Conservation (phyloP, 2,888 invertebrate species). For the Glyphotaelius pellucidus region DNA sequence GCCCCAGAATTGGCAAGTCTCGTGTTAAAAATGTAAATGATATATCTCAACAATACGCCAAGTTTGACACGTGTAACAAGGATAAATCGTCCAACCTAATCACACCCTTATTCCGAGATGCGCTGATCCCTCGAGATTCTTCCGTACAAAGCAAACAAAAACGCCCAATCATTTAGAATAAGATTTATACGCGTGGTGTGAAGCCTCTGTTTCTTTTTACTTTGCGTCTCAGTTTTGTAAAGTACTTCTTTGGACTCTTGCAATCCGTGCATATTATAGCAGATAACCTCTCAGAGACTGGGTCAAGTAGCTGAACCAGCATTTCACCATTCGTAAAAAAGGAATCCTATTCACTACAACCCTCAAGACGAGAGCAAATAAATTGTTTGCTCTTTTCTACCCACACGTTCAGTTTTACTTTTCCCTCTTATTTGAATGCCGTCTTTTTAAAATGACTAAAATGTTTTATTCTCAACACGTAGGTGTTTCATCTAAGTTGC, state of each 20-base stretch:
- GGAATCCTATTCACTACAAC: not conserved
- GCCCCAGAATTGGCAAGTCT: not conserved
- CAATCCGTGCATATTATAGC: conserved; percentile 17
- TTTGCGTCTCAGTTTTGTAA: not conserved
- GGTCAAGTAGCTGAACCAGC: conserved; percentile 13
- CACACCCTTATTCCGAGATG: conserved; percentile 19
- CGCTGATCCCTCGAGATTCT: not conserved
- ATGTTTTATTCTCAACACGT: conserved; percentile 36
- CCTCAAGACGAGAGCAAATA: conserved; percentile 22
- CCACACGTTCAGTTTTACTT: not conserved
- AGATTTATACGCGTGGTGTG: not conserved
- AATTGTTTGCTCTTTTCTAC: conserved; percentile 10
- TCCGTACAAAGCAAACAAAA: not conserved
- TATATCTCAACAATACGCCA: conserved; percentile 19
- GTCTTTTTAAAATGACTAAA: conserved; percentile 3
- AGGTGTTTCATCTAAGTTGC: conserved; percentile 34
- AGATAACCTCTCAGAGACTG: conserved; percentile 35
- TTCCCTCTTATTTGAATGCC: conserved; percentile 1
- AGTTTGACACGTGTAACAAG: conserved; percentile 27
- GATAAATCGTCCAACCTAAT: conserved; percentile 16
- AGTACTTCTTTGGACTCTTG: not conserved
- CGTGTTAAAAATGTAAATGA: conserved; percentile 37
- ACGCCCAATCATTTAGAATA: not conserved
- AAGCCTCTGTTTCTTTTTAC: not conserved
- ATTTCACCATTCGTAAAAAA: not conserved